Evolutionary conservation across 2,888 invertebrate genomes (phyloP), one percentile per base, ranked within the genome.

Genomic region (Cetonia aurata): DNA sequence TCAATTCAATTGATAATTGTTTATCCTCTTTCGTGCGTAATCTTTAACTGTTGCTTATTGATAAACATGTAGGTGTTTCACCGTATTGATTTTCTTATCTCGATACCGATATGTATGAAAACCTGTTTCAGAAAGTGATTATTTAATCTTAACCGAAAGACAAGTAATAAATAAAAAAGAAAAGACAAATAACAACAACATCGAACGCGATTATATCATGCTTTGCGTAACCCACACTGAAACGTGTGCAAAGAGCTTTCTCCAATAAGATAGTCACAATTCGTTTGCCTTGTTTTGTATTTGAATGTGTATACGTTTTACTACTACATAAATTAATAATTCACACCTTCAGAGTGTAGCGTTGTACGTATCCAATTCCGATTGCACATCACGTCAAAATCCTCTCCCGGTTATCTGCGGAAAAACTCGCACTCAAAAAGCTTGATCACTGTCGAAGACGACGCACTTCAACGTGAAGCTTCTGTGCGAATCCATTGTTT

Each of bases 391-490:
- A 69, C 69, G 19, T 42, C 12, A 15, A 56, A n/a, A 25, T 67
- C 56, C 41, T 31, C 44, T 52, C 37, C 33, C 67, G 44, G 67
- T 17, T 42, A 42, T 42, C 42, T 41, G 19, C 57, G 42, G 19
- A 17, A 52, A 42, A 44, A 67, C 10, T 37, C 44, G 25, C 19
- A 71, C 69, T 73, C 62, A 50, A 37, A 71, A 72, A 72, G 72
- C 70, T 65, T 72, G 72, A 12, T 70, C 72, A 53, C 65, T 52
- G 68, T 78, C 77, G 72, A 77, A 77, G 72, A 80, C 77, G 73
- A 83, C 83, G 79, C 81, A 82, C 80, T 79, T 81, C 72, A 81
- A 77, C 17, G 77, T 75, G 73, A 83, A 83, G 73, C 76, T 79
- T 70, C 81, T 75, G 71, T 78, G 78, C 71, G 80, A 78, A 79